Conservation (phyloP, 2,888 invertebrate species). For the Brachypalpus laphriformis region DNA sequence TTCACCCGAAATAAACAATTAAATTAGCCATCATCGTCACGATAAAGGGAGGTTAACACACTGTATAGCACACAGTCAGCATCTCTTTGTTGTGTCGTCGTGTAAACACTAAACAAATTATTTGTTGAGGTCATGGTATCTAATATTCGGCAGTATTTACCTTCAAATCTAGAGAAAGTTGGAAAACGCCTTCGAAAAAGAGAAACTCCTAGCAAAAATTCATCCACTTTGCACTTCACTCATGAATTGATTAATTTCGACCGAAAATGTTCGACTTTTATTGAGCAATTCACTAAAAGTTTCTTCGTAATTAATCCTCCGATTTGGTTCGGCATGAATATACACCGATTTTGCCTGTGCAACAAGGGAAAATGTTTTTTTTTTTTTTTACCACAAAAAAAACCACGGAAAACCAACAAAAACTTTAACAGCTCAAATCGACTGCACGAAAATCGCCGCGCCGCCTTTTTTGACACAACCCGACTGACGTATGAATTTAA, state of each 20-base stretch:
- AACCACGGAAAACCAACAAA: not conserved
- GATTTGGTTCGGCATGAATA: not conserved
- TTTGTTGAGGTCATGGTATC: not conserved
- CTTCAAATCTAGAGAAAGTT: constrained; percentile 17
- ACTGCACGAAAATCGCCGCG: constrained; percentile 56
- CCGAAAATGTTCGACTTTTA: not conserved
- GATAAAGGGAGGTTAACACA: not conserved
- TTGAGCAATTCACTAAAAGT: not conserved
- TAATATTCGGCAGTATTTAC: not conserved
- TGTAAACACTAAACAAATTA: constrained; percentile 24
- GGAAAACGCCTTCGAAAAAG: constrained; percentile 1
- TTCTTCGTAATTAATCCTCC: not conserved
- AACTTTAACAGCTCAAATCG: constrained; percentile 29
- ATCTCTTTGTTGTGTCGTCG: not conserved
- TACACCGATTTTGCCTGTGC: constrained; percentile 12
- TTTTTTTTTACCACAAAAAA: not conserved
- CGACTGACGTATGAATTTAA: constrained; percentile 51
- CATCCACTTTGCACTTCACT: constrained; percentile 20
- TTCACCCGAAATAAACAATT: not conserved
- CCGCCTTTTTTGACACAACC: constrained; percentile 69
- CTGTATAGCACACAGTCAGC: not conserved
- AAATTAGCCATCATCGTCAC: not conserved
- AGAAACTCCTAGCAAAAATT: not conserved
- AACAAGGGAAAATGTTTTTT: constrained; percentile 21
- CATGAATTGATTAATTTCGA: constrained; percentile 23